Evolutionary conservation across 1,140 invertebrate species (phyloP).

Genomic region (Drosophila nasuta): DNA sequence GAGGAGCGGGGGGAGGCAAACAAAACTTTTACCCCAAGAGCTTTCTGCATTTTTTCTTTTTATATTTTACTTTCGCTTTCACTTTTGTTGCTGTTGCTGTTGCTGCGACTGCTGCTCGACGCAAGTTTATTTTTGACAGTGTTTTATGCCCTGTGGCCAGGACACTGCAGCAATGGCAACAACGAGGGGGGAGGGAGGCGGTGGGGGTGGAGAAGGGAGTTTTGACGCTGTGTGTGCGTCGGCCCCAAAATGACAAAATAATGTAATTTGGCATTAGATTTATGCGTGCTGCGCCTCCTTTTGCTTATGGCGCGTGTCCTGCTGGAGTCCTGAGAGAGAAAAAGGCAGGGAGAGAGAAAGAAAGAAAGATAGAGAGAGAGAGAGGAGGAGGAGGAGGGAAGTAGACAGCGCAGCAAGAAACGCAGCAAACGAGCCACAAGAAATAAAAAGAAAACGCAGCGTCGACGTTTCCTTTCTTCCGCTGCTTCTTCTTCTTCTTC

Average conservation of each 20-base stretch:
- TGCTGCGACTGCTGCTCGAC: constrained; percentile 6
- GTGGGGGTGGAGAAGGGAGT: constrained; percentile 6
- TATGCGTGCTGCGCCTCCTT: constrained; percentile 78
- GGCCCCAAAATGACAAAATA: constrained; percentile 79
- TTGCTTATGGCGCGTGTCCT: constrained; percentile 42
- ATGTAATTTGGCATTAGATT: constrained; percentile 84
- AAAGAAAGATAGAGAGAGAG: too few species aligned
- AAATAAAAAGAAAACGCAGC: constrained; percentile 68
- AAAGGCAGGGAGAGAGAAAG: background rate
- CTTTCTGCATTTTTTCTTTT: constrained; percentile 76
- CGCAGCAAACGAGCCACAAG: constrained; percentile 29
- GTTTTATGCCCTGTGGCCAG: constrained; percentile 74
- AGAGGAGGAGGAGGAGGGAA: background rate
- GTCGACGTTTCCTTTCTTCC: constrained; percentile 64
- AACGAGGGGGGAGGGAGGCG: background rate
- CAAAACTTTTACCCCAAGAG: constrained; percentile 76
- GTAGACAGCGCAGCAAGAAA: constrained; percentile 11
- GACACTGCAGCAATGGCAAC: constrained; percentile 59
- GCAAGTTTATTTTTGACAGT: constrained; percentile 81
- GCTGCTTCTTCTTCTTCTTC: background rate
- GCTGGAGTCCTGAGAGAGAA: background rate
- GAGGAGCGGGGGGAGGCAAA: constrained; percentile 7
- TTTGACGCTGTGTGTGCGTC: too few species aligned
- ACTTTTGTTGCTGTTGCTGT: background rate
- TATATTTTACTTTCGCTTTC: constrained; percentile 16